Conservation (phyloP, 1,140 invertebrate genomes). For the Brachionus calyciflorus region DNA sequence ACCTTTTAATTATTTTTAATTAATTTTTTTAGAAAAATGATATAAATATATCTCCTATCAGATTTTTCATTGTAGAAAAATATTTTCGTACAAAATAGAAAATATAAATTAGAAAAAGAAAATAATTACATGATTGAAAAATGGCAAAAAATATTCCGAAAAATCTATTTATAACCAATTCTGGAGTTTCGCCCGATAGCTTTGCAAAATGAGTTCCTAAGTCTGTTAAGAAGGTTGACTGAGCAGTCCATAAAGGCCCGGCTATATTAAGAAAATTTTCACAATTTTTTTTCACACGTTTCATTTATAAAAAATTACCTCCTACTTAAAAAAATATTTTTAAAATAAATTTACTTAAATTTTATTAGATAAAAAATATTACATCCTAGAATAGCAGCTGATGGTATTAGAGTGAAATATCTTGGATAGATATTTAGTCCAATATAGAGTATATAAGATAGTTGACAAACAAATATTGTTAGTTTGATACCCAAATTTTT, state of each 20-base stretch:
- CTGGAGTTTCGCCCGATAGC: conserved; percentile 67
- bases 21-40: too few relatives aligned
- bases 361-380: conserved; percentile 60
- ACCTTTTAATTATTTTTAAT: too few relatives aligned
- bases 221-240: conserved; percentile 90
- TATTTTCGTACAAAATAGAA: too few relatives aligned
- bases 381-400: conserved; percentile 75
- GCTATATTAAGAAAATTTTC: conserved; percentile 62
- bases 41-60: too few relatives aligned
- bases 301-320: conserved; percentile 14
- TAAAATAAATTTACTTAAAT: conserved; percentile 42
- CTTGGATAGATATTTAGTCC: conserved; percentile 83
- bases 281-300: too few relatives aligned
- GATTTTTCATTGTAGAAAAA: too few relatives aligned
- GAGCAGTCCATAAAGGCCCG: conserved; percentile 91
- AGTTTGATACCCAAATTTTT: conserved; percentile 87
- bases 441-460: conserved; percentile 88
- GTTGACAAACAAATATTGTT: conserved; percentile 83
- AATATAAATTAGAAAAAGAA: neutral
- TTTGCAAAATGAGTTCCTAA: conserved; percentile 72
- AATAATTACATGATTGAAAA: conserved; percentile 71
- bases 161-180: conserved; percentile 86
- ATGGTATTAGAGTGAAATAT: conserved; percentile 62
- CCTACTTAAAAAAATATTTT: neutral
- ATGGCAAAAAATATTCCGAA: conserved; percentile 97